These are phyloP conservation scores for Spatulosminthurus flaviceps DNA, from an alignment of 2,888 invertebrate genomes.

Conservation along the genomic window DNA sequence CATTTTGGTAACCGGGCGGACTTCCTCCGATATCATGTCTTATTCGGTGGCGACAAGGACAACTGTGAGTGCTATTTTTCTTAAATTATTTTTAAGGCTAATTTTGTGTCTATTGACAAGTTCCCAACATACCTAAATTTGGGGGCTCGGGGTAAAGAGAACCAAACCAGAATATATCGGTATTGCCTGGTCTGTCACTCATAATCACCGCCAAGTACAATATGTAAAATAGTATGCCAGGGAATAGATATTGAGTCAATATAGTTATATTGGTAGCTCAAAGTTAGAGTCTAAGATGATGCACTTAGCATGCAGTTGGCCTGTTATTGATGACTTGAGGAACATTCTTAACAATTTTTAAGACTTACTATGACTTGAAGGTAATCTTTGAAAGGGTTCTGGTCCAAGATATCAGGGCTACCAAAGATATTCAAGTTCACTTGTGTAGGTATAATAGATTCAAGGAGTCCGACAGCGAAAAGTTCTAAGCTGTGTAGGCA, in stretches of 20 bases:
- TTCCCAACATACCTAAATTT: not conserved
- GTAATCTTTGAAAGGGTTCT: slow-evolving; percentile 32
- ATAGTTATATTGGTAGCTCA: not conserved
- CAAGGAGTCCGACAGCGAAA: not conserved
- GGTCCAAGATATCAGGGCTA: not conserved
- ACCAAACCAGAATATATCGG: not conserved
- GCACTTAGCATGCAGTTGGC: not conserved
- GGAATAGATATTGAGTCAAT: not conserved
- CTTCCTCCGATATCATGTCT: slow-evolving; percentile 80
- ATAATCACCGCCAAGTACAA: too few species aligned
- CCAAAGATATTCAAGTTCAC: slow-evolving; percentile 28
- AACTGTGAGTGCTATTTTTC: slow-evolving; percentile 77
- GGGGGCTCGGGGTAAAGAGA: not conserved
- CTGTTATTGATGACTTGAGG: not conserved
- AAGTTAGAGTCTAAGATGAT: not conserved
- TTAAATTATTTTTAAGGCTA: slow-evolving; percentile 14
- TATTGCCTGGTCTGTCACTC: not conserved
- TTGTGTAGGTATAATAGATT: not conserved
- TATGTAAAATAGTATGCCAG: slow-evolving; percentile 30
- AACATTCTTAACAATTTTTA: slow-evolving; percentile 8
- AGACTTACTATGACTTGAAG: slow-evolving; percentile 22
- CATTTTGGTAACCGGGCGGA: slow-evolving; percentile 85
- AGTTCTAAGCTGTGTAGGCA: not conserved
- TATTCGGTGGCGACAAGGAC: slow-evolving; percentile 85
- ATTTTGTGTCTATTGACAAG: not conserved